These are phyloP conservation scores for Spisula subtruncata DNA, from an alignment of 2,888 invertebrate species.

Conservation along the genomic window DNA sequence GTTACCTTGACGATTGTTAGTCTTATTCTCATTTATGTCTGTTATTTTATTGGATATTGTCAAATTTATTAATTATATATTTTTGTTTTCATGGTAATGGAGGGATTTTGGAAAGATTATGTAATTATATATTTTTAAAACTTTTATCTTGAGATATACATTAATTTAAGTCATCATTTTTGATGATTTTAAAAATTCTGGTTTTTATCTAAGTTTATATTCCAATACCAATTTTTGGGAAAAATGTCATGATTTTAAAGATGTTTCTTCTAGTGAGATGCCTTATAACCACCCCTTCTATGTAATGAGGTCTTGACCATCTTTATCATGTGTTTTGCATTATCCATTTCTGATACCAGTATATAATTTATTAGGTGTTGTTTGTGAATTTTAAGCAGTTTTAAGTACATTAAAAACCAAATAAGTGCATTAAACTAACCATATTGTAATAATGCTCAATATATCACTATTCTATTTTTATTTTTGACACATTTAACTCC, in stretches of 20 bases:
- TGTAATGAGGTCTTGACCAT: no score
- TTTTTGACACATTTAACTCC: not conserved
- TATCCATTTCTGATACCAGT: no score
- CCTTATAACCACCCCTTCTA: no score
- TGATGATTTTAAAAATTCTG: not conserved
- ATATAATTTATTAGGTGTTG: no score
- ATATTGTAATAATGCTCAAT: not conserved
- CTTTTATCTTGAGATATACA: not conserved
- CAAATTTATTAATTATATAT: conserved; percentile 1
- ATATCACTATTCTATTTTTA: not conserved
- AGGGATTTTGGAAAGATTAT: conserved; percentile 1
- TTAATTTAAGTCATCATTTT: not conserved
- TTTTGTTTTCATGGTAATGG: conserved; percentile 20
- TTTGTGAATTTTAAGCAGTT: no score
- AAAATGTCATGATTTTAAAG: not conserved
- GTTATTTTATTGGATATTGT: not conserved
- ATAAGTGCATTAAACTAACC: no score
- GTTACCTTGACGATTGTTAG: not conserved
- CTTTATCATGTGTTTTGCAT: no score
- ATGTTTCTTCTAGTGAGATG: no score
- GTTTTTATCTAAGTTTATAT: no score
- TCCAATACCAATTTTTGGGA: no score
- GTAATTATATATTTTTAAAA: not conserved
- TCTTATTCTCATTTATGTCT: not conserved
- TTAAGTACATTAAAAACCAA: no score